Conservation (phyloP, 2,888 invertebrate species). For the Standfussiana lucernea region DNA sequence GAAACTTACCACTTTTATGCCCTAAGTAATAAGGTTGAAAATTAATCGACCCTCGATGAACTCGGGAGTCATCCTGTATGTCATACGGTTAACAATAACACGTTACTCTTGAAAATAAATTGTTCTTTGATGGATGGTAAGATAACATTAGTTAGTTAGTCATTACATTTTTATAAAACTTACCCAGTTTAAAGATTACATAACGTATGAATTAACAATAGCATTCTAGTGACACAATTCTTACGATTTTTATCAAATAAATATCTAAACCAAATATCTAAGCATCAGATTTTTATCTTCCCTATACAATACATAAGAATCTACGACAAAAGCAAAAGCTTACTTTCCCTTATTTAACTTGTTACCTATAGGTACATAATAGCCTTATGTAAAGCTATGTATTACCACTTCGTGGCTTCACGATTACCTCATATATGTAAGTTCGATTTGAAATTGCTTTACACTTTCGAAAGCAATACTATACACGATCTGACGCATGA, state of each 20-base stretch:
- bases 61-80: too few relatives aligned
- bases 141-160: background rate
- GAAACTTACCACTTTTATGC: too few relatives aligned
- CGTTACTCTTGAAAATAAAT: background rate
- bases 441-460: constrained; percentile 15
- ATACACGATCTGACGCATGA: background rate
- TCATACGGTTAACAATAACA: background rate
- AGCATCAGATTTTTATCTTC: background rate
- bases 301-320: background rate
- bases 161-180: background rate
- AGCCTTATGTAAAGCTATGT: background rate
- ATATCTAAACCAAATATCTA: constrained; percentile 4
- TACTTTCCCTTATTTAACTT: constrained; percentile 20
- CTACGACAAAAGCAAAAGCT: background rate
- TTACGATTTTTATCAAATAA: background rate
- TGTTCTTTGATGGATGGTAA: background rate
- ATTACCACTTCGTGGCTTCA: constrained; percentile 2
- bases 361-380: background rate
- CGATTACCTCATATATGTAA: constrained; percentile 27
- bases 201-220: background rate
- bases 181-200: background rate
- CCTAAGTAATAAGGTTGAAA: too few relatives aligned
- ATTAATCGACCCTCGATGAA: too few relatives aligned
- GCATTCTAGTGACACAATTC: background rate
- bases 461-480: constrained; percentile 14